Conservation (phyloP, 1,140 invertebrate species). For the Tribolium madens region DNA sequence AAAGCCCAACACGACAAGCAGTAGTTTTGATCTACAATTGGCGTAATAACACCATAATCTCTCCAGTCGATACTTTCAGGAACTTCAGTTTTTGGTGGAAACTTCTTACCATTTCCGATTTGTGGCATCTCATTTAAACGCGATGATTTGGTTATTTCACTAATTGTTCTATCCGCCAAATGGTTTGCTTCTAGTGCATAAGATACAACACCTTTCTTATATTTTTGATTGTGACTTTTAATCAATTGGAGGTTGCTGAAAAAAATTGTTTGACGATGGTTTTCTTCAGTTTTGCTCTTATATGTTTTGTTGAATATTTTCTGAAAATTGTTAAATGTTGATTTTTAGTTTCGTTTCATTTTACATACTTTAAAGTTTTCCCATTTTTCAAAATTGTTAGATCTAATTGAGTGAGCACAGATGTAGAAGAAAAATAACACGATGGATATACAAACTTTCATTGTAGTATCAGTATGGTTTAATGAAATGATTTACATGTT, state of each 20-base stretch:
- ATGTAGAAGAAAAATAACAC: not conserved
- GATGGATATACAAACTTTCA: not conserved
- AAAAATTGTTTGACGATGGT: constrained; percentile 74
- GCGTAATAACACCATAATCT: constrained; percentile 5
- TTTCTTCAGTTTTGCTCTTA: constrained; percentile 77
- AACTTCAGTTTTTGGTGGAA: constrained; percentile 71
- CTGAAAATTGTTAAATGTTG: constrained; percentile 66
- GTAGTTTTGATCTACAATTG: not conserved
- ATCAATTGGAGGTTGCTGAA: constrained; percentile 47
- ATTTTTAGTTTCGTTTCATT: not conserved
- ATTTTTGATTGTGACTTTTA: constrained; percentile 45
- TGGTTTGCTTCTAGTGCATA: constrained; percentile 42
- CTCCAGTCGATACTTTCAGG: constrained; percentile 67
- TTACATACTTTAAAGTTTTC: not conserved
- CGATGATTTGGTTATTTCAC: constrained; percentile 40
- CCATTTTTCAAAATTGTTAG: not conserved
- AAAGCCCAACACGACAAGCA: constrained; percentile 12
- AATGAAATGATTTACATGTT: too few relatives aligned
- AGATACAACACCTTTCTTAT: constrained; percentile 45
- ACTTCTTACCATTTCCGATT: not conserved
- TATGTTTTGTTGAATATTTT: constrained; percentile 65
- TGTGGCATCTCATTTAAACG: not conserved
- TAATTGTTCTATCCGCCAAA: constrained; percentile 43
- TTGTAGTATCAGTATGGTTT: too few relatives aligned
- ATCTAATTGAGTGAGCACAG: not conserved